Percentiles rank a stretch among this genome's conserved stretches.
Conservation (phyloP, 2,888 invertebrate genomes). For the Phaonia tiefii region DNA sequence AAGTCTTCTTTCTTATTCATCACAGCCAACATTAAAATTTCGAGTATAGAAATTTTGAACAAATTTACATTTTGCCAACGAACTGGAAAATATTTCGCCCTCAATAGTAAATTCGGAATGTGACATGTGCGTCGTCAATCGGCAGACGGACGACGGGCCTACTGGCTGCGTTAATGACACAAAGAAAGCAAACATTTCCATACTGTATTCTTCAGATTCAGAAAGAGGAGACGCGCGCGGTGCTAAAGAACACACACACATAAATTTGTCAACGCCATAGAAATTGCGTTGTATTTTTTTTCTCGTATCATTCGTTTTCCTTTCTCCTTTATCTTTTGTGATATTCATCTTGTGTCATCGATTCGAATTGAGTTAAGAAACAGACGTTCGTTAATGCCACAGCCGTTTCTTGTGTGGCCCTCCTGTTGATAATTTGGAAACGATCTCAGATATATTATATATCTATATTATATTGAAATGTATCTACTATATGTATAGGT, state of each 20-base stretch:
- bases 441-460: no score
- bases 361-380: conserved; percentile 11
- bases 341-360: conserved; percentile 7
- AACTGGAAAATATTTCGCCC: not conserved
- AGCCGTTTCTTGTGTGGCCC: no score
- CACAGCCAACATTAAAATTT: not conserved
- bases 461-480: no score
- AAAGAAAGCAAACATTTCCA: no score
- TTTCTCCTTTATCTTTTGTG: not conserved
- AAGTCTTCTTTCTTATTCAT: conserved; percentile 7
- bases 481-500: no score
- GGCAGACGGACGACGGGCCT: no score
- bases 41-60: not conserved
- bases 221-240: not conserved
- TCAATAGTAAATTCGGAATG: no score
- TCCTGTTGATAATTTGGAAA: no score
- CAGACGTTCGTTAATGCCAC: no score
- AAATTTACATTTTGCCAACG: not conserved
- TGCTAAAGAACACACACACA: conserved; percentile 5
- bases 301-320: not conserved
- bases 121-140: no score
- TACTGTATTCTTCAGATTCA: no score
- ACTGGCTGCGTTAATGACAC: no score
- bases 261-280: conserved; percentile 40
- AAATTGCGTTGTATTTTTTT: conserved; percentile 27